Conservation (phyloP, 1,140 invertebrate genomes). For the Paracyclopina nana region DNA sequence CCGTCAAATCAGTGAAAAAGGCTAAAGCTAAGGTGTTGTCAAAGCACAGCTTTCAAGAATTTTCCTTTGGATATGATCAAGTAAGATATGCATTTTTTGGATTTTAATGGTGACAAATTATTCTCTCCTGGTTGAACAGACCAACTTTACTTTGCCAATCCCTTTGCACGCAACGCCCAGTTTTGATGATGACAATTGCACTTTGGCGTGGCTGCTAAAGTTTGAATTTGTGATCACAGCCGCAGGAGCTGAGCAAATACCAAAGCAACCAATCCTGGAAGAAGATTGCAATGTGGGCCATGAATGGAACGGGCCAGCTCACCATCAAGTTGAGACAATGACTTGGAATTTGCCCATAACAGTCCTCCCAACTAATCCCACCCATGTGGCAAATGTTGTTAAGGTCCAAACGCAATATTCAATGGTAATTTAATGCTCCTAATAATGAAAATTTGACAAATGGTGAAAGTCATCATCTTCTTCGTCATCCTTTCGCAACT, state of each 20-base stretch:
- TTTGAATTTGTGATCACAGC: conserved; percentile 5
- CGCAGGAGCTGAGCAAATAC: no score
- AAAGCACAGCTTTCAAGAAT: no score
- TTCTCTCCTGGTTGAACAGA: not conserved
- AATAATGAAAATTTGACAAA: no score
- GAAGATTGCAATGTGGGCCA: not conserved
- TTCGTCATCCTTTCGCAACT: conserved; percentile 19
- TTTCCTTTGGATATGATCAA: no score
- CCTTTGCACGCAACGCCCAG: not conserved
- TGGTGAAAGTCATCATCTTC: conserved; percentile 21
- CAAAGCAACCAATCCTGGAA: not conserved
- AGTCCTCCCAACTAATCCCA: not conserved
- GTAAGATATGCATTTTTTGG: not conserved
- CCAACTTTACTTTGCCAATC: not conserved
- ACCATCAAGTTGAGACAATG: not conserved
- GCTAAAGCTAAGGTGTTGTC: no score
- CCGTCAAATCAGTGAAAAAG: no score
- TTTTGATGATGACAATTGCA: not conserved
- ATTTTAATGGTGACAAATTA: not conserved
- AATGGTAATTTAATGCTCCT: no score
- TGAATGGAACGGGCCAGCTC: not conserved
- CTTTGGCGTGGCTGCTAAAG: not conserved
- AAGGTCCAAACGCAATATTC: no score
- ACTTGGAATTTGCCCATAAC: not conserved
- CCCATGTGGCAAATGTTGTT: no score